Percentiles rank a stretch among this genome's conserved stretches.
phyloP scores from a whole-genome alignment of 1,140 invertebrate genomes.

The Drosophila novamexicana region DNA sequence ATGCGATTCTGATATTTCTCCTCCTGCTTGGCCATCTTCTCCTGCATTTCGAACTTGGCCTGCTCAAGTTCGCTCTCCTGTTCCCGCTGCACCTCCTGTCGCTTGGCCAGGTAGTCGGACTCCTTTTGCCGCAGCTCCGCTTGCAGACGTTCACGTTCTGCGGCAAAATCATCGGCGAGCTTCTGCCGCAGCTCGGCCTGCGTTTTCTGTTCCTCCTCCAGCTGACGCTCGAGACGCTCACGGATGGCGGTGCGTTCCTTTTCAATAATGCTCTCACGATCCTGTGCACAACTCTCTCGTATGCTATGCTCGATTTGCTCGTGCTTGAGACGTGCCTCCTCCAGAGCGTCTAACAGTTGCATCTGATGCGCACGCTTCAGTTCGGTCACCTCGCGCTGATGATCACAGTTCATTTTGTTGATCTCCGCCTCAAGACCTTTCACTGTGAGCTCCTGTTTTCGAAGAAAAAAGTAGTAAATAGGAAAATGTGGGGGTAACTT shows the following conservation, averaged over 20 bases:
- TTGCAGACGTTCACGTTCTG: constrained; percentile 84
- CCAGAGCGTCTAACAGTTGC: constrained; percentile 84
- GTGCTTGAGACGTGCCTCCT: constrained; percentile 83
- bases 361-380: constrained; percentile 87
- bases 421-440: constrained; percentile 90
- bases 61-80: constrained; percentile 82
- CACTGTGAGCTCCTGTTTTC: constrained; percentile 88
- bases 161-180: constrained; percentile 84
- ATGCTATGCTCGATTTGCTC: constrained; percentile 85
- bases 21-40: constrained; percentile 84
- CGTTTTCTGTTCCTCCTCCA: constrained; percentile 85
- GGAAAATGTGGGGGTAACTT: too few species aligned
- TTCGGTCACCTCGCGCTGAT: constrained; percentile 87
- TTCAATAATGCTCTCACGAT: constrained; percentile 85
- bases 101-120: constrained; percentile 59
- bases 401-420: constrained; percentile 87
- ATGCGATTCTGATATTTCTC: constrained; percentile 84
- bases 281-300: constrained; percentile 85
- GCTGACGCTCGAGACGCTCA: constrained; percentile 85
- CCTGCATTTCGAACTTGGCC: constrained; percentile 85
- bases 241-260: constrained; percentile 85
- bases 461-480: background rate
- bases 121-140: constrained; percentile 83
- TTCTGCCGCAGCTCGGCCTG: constrained; percentile 86
- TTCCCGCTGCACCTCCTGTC: constrained; percentile 68